Evolutionary conservation across 2,797 vertebrate genomes (phyloP), one percentile per base, ranked within the genome.

Genomic region (Sebastes oblongus): DNA sequence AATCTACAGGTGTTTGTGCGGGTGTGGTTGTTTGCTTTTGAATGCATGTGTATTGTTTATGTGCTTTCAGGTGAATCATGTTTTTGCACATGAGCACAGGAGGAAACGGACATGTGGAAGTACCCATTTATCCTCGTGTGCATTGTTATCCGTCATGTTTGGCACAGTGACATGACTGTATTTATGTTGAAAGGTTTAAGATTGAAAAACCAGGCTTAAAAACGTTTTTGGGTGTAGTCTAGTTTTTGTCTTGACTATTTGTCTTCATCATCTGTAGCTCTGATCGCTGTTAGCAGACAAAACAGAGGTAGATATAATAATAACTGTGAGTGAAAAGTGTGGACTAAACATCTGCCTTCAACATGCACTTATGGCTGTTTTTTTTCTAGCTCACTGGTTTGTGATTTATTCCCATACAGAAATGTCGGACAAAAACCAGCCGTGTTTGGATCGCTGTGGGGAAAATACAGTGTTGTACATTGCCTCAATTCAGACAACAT

Each of bases 301-400:
- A 82, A 80, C 65, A 77, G 10, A 74, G 54, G 72, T 61, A 60
- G n/a, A 77, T 83, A 52, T 64, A 75, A 80, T 72, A 81, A 86
- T 77, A 69, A 85, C n/a, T 29, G 66, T 62, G 61, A 88, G 70
- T 64, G 56, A 89, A 66, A 77, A 65, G 64, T 24, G 46, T 32
- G 86, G 82, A 88, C 86, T 85, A 88, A 89, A 92, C 91, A 92
- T 84, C 77, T 87, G 86, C 54, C 76, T 84, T 67, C 54, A 89
- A 56, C 78, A 56, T 86, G 72, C 74, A 87, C 72, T 89, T 83
- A 78, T 36, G 22, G 30, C 62, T 71, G 20, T 82, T 76, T 84
- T 25, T 76, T 76, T 75, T 72, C 54, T 58, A 66, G 25, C 65
- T 75, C 4, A 66, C 30, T 87, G 66, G 52, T 82, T 78, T 70